Evolutionary conservation across 2,113 vertebrate genomes (phyloP).

Genomic region (Ictalurus furcatus): DNA sequence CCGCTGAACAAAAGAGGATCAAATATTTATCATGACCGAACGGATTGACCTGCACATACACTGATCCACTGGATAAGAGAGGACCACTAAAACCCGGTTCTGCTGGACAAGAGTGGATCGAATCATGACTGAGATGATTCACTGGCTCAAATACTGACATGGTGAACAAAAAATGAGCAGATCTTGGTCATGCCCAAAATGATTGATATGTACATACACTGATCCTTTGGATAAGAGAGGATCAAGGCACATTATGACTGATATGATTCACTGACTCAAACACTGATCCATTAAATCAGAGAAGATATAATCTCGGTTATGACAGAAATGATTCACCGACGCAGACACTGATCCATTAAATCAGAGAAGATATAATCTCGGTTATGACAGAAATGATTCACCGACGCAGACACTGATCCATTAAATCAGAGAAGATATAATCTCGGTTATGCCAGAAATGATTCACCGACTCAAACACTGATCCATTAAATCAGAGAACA

Average conservation of each 20-base stretch:
- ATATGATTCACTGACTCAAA: not conserved
- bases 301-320: no score
- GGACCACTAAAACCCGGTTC: not conserved
- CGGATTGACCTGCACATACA: not conserved
- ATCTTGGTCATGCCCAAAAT: not conserved
- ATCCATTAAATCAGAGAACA: not conserved
- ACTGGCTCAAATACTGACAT: not conserved
- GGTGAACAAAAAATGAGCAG: not conserved
- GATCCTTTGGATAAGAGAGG: not conserved
- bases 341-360: no score
- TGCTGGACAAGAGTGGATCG: not conserved
- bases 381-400: not conserved
- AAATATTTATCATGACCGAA: not conserved
- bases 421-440: not conserved
- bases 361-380: no score
- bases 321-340: not conserved
- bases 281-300: no score
- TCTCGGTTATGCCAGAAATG: not conserved
- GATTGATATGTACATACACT: not conserved
- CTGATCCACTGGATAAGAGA: not conserved
- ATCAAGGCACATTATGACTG: not conserved
- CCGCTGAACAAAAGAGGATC: not conserved
- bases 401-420: not conserved
- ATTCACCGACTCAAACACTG: not conserved
- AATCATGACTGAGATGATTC: not conserved